Base-by-base conservation (phyloP, 2,113 vertebrate species). In the Tachycineta bicolor region DNA sequence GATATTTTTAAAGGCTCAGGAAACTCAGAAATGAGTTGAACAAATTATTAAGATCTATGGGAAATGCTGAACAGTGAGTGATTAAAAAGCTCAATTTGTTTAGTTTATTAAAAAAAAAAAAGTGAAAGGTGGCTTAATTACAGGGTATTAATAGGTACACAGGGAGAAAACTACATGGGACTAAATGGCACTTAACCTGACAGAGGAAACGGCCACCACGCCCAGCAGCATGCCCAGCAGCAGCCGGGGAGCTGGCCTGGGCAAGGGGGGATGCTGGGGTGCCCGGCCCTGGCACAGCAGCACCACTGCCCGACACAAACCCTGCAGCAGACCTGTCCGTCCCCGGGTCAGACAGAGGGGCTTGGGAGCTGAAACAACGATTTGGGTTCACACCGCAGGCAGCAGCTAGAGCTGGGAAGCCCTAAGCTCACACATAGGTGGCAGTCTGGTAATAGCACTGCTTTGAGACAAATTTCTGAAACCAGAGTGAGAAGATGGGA, bases 301-400 rank as follows among this genome's bases (percentile, higher is more conserved):
- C 21, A 9, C 4, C 44, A 2, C 11, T 4, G 26, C 4, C 41
- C 19, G 52, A 0, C 3, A 56, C 4, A 29, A 15, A 20, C 10
- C 44, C 11, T 19, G 49, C 63, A 31, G 65, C 63, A 52, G 55
- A 4, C 2, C 2, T 10, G 41, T 49, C 21, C 1, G 0, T 4
- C 3, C 0, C 37, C 1, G 8, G 2, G 47, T 6, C 46, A 19
- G 22, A 33, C 47, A 14, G 29, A 41, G 0, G 0, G 24, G 17
- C 0, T 20, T 5, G 31, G 28, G 50, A 65, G 22, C 28, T 16
- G 4, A 2, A 24, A 21, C 5, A 10, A 12, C 24, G 33, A 10
- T 21, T 14, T 5, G 43, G n/a, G 17, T 4, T 47, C n/a, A 11
- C 2, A 11, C 28, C 8, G 59, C 26, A 31, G 71, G 55, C 80